Base-by-base conservation (phyloP, 2,888 invertebrate genomes). In the Anthophora plumipes region DNA sequence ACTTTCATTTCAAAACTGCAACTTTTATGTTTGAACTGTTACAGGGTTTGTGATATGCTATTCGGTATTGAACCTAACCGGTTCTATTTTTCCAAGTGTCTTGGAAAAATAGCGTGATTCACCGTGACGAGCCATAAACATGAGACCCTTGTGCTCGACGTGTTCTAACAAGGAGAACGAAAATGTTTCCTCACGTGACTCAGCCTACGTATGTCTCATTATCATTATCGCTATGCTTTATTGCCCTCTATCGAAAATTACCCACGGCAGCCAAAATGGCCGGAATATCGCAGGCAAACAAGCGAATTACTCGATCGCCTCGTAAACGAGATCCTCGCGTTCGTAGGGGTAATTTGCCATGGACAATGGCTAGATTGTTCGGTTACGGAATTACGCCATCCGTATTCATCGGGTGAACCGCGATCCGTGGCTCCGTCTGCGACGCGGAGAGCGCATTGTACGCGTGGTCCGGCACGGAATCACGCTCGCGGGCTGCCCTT, bases 401-500 rank as follows among this genome's bases (percentile, higher is more conserved):
- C 82, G 74, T 84, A 82, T 85, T 86, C 85, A 82, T 76, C 73
- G 79, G 25, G n/a, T 48, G 66, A 60, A 31, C 39, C 39, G 54
- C 48, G 80, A 70, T 83, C 55, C 77, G 72, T 76, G 63, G 80
- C 54, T 73, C 63, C 57, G 66, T 61, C 54, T 52, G 55, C 57
- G 57, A 54, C 57, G 41, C 22, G 52, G 43, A 57, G 25, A 31
- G 22, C 67, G 70, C 73, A 73, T 80, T 57, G 52, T 60, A 25
- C 48, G 37, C 72, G 64, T 37, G 57, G 61, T 14, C 41, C 59
- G 68, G 60, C 43, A 22, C 67, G 70, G 60, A 83, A 85, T 86
- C 82, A 86, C 82, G 80, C 75, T 75, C 77, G 75, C 64, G 77
- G 79, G 76, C 73, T 50, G 77, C 46, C 70, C 70, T 74, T 78